A percentile compares a stretch with the other conserved stretches of the same genome.
phyloP scores from a whole-genome alignment of 2,113 vertebrate genomes.

The Gallinago media region DNA sequence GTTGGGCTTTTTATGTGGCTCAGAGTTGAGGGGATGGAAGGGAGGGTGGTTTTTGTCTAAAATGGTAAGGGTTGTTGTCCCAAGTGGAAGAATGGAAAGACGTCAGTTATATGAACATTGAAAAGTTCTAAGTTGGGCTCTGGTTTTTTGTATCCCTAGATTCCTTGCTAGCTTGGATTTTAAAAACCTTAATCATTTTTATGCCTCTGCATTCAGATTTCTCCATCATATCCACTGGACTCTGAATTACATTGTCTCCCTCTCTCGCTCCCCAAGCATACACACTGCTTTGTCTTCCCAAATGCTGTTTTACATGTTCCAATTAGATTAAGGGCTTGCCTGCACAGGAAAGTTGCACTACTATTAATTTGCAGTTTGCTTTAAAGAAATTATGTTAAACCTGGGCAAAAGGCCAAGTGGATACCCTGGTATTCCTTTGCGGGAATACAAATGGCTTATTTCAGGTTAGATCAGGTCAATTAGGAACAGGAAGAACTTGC shows the following conservation, averaged over 20 bases:
- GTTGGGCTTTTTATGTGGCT: not conserved
- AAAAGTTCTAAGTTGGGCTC: not conserved
- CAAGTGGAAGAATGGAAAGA: accelerated
- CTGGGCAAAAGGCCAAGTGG: slow-evolving; percentile 56
- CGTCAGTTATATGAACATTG: not conserved
- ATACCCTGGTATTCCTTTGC: slow-evolving; percentile 38
- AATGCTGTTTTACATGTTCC: slow-evolving; percentile 33
- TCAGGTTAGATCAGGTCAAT: slow-evolving; percentile 45
- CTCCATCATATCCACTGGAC: not conserved
- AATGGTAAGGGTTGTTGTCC: not conserved
- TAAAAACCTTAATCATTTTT: not conserved
- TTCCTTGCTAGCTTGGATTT: not conserved
- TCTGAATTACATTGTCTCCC: not conserved
- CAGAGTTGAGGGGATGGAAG: not conserved
- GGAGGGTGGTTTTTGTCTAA: not conserved
- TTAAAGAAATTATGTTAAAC: slow-evolving; percentile 41
- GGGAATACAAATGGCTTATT: slow-evolving; percentile 13
- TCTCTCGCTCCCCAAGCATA: not conserved
- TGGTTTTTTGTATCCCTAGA: not conserved
- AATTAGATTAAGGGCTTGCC: slow-evolving; percentile 63
- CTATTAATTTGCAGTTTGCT: slow-evolving; percentile 54
- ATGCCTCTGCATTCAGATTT: not conserved
- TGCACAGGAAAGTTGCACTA: slow-evolving; percentile 46
- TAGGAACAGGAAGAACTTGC: slow-evolving; percentile 53
- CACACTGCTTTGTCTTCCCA: not conserved